Base-by-base conservation (phyloP, 2,888 invertebrate species). In the Choreutis nemorana region DNA sequence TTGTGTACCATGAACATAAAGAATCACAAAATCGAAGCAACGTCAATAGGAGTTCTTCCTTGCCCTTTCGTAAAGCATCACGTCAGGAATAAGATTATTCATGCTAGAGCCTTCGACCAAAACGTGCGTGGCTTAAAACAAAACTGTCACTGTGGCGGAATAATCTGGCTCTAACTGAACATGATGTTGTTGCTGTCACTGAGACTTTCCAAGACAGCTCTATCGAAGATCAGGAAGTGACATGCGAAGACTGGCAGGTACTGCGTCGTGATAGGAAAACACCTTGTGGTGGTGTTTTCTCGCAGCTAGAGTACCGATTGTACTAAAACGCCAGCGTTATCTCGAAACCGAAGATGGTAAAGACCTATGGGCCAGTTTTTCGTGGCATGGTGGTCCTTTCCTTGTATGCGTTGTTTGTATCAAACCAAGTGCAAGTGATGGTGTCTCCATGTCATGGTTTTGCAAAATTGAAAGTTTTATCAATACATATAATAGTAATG, bases 1-100 rank as follows among this genome's bases (percentile, higher is more conserved):
- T 23, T 31, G 5, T 27, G 29, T 30, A 28, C 30, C 2, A 25
- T 13, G n/a, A 28, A 8, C 5, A 8, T 6, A 18, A 18, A 18
- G 7, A 23, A n/a, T 11, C 5, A 3, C 4, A 7, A 13, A 28
- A n/a, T n/a, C 15, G 9, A 14, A n/a, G 2, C 15, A 9, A 9
- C 3, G 4, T 9, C 1, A 5, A 11, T 7, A 12, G 8, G 8
- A 18, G 8, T 8, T 8, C 18, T 6, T 6, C 5, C 18, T 13
- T 2, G 16, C 11, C 8, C 16, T 7, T 7, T 16, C 10, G 5
- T 4, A 23, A 4, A n/a, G 10, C 9, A 13, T 29, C 11, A 11
- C n/a, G 6, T 29, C 23, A 8, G 23, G 24, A 23, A 29, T n/a
- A n/a, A n/a, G n/a, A n/a, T n/a, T n/a, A n/a, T n/a, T n/a, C n/a